Evolutionary conservation across 2,113 vertebrate species (phyloP).

Genomic region (Corythornis cristatus): DNA sequence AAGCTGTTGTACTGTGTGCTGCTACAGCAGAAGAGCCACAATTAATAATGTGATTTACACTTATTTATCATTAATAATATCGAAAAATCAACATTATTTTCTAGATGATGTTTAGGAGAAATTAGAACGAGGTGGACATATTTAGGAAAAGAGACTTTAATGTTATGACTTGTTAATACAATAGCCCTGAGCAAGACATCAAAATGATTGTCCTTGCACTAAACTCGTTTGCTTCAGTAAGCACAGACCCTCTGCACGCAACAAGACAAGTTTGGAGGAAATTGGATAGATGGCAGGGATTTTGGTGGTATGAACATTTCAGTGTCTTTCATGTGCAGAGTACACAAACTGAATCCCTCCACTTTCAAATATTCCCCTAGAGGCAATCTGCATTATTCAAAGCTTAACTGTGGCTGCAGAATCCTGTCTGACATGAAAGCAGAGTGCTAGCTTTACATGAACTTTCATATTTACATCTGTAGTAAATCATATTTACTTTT

Average conservation of each 20-base stretch:
- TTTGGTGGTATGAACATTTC: conserved; percentile 54
- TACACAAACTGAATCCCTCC: conserved; percentile 68
- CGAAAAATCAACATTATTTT: conserved; percentile 38
- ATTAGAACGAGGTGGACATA: conserved; percentile 51
- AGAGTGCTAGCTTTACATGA: conserved; percentile 39
- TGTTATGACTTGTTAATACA: conserved; percentile 55
- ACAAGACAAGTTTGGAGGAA: conserved; percentile 48
- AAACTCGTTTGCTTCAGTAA: conserved; percentile 68
- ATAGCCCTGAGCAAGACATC: conserved; percentile 59
- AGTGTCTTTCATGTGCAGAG: conserved; percentile 63
- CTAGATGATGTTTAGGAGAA: conserved; percentile 26
- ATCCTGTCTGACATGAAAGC: conserved; percentile 64
- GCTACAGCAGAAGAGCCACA: not conserved
- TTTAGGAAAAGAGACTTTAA: conserved; percentile 38
- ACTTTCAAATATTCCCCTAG: conserved; percentile 68
- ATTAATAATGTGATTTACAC: conserved; percentile 44
- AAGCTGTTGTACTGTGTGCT: not conserved
- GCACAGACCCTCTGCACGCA: conserved; percentile 50
- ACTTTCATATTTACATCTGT: conserved; percentile 62
- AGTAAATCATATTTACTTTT: conserved; percentile 57
- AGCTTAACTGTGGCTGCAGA: conserved; percentile 63
- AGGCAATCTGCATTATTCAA: conserved; percentile 71
- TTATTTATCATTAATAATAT: conserved; percentile 39
- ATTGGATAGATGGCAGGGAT: conserved; percentile 61
- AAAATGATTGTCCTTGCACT: conserved; percentile 53